A percentile compares a stretch with the other conserved stretches of the same genome.
Evolutionary conservation across 2,888 invertebrate species (phyloP).

Genomic region (Tholera decimalis): DNA sequence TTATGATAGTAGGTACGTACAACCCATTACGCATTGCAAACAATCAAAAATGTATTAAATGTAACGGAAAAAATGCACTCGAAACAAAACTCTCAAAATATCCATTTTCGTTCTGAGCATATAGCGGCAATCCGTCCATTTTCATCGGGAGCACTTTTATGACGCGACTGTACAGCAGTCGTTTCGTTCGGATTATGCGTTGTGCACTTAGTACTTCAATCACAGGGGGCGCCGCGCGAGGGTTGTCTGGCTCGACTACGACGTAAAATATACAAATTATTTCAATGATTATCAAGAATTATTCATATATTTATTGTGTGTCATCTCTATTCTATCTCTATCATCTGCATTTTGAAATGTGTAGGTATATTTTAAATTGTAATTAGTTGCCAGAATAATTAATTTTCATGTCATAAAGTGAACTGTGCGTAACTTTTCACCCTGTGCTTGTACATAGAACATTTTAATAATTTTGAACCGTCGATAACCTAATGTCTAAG

Average conservation of each 20-base stretch:
- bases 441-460: too few relatives aligned
- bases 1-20: too few relatives aligned
- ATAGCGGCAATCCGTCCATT: background rate
- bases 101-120: background rate
- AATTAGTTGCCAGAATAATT: background rate
- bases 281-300: constrained; percentile 58
- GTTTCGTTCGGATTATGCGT: constrained; percentile 74
- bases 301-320: constrained; percentile 47
- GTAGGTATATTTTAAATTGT: background rate
- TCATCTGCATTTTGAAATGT: constrained; percentile 27
- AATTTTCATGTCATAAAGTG: background rate
- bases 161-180: constrained; percentile 63
- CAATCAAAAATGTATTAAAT: background rate
- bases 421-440: too few relatives aligned
- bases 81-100: background rate
- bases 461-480: too few relatives aligned
- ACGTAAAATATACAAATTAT: constrained; percentile 65
- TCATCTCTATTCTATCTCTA: constrained; percentile 37
- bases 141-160: constrained; percentile 56
- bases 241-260: constrained; percentile 51
- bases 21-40: background rate
- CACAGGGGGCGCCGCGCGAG: constrained; percentile 61
- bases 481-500: too few relatives aligned
- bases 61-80: background rate
- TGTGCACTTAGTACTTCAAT: constrained; percentile 80